These are phyloP conservation scores for Meteorus sp. DNA, from an alignment of 1,140 invertebrate species.

Conservation along the genomic window DNA sequence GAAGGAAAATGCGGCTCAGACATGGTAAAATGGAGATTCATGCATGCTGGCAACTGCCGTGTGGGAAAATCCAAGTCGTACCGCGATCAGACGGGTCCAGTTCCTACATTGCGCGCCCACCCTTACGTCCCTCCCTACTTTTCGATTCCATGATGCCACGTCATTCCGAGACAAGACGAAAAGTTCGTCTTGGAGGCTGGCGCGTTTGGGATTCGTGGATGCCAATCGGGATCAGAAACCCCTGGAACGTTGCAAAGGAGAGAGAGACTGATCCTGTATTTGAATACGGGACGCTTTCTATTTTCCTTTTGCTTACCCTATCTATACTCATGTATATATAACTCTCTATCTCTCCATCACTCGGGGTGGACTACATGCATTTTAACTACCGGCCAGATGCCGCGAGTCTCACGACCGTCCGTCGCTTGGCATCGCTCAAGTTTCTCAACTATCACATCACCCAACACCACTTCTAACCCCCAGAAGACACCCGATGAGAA, in stretches of 20 bases:
- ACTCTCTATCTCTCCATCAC: slow-evolving; percentile 29
- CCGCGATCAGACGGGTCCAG: slow-evolving; percentile 32
- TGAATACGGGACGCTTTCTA: slow-evolving; percentile 55
- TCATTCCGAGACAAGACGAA: slow-evolving; percentile 47
- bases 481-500: no score
- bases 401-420: slow-evolving; percentile 52
- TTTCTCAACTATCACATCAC: slow-evolving; percentile 57
- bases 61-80: slow-evolving; percentile 52
- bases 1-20: neutral
- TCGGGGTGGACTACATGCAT: slow-evolving; percentile 55
- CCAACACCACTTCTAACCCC: slow-evolving; percentile 16
- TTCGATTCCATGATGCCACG: slow-evolving; percentile 18
- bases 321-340: no score
- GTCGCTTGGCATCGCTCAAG: slow-evolving; percentile 48
- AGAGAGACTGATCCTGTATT: slow-evolving; percentile 59
- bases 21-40: slow-evolving; percentile 20
- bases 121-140: neutral
- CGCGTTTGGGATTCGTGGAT: slow-evolving; percentile 45
- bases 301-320: no score
- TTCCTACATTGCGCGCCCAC: neutral
- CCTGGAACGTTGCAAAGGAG: slow-evolving; percentile 52
- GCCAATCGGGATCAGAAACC: slow-evolving; percentile 51
- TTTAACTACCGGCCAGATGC: slow-evolving; percentile 60
- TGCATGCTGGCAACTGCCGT: slow-evolving; percentile 36
- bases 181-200: slow-evolving; percentile 43